These are phyloP conservation scores for Heliangelus exortis DNA, from an alignment of 2,797 vertebrate genomes.

Conservation along the genomic window DNA sequence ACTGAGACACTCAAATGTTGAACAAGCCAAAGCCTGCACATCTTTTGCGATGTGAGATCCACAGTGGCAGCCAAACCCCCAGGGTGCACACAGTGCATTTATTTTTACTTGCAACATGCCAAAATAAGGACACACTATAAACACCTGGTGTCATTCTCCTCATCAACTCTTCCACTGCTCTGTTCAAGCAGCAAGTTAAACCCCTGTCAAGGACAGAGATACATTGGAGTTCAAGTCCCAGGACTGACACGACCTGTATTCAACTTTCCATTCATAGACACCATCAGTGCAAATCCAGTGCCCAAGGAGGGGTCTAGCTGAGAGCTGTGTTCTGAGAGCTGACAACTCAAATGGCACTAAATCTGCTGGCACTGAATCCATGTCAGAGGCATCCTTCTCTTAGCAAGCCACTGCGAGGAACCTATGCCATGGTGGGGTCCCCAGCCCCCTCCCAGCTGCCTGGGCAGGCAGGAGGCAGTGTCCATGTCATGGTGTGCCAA, in stretches of 20 bases:
- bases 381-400: not conserved
- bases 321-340: fast-evolving
- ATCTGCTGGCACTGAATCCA: not conserved
- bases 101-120: not conserved
- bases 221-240: not conserved
- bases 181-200: not conserved
- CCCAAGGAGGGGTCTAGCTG: not conserved
- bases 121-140: not conserved
- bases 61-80: not conserved
- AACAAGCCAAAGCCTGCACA: not conserved
- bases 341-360: not conserved
- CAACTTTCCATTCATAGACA: not conserved
- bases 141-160: not conserved
- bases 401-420: not conserved
- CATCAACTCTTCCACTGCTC: not conserved
- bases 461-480: not conserved
- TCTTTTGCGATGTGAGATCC: not conserved
- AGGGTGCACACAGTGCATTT: not conserved
- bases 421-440: fast-evolving
- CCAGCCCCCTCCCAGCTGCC: not conserved
- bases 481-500: fast-evolving
- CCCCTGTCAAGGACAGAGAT: not conserved
- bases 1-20: not conserved
- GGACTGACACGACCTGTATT: not conserved
- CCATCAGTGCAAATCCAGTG: not conserved